phyloP scores from a whole-genome alignment of 2,113 vertebrate genomes.

The Ictalurus punctatus region DNA sequence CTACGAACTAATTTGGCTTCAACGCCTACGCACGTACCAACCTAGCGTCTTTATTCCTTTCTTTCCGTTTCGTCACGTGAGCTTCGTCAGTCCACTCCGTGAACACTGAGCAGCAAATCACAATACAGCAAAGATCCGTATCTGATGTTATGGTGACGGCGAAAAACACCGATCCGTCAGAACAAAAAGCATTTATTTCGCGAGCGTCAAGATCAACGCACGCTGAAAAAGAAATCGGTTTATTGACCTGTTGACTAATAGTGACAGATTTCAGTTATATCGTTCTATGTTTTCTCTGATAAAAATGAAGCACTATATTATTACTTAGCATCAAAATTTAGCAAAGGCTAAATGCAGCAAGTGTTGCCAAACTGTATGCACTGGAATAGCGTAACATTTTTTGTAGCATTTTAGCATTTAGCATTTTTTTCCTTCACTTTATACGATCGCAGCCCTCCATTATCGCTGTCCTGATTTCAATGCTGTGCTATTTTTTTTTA shows the following conservation, averaged over 20 bases:
- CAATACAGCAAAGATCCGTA: background rate
- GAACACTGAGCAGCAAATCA: background rate
- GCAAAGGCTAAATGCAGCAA: background rate
- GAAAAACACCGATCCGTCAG: background rate
- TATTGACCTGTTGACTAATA: background rate
- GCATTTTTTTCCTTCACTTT: background rate
- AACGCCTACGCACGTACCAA: background rate
- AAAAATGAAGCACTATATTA: background rate
- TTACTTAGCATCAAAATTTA: background rate
- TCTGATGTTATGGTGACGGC: background rate
- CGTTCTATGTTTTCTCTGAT: background rate
- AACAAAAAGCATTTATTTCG: background rate
- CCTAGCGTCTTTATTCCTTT: background rate
- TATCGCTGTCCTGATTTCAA: slow-evolving; percentile 2
- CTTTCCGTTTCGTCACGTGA: background rate
- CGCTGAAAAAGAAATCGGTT: background rate
- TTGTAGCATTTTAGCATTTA: background rate
- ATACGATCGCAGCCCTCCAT: background rate
- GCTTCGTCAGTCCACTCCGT: background rate
- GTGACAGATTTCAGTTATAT: background rate
- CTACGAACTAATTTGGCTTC: background rate
- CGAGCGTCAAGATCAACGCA: background rate
- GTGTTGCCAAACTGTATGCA: background rate
- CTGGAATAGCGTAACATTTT: background rate
- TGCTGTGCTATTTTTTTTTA: background rate